phyloP scores from a whole-genome alignment of 64 coral and sea anemone species.

The Stichodactyla helianthus region DNA sequence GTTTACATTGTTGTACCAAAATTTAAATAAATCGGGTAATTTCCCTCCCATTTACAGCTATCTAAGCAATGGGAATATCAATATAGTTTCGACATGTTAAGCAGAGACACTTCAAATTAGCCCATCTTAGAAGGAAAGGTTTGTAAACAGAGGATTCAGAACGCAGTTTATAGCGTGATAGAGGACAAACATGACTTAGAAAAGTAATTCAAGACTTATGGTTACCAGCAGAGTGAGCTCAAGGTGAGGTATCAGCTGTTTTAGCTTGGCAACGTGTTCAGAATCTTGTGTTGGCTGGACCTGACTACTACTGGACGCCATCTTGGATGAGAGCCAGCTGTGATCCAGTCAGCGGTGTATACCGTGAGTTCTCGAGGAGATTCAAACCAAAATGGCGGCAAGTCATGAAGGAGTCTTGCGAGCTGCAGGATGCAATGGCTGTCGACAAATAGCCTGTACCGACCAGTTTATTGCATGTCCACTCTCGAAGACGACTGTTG shows the following conservation, averaged over 20 bases:
- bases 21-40: not conserved
- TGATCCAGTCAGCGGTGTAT: not conserved
- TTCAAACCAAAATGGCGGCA: conserved; percentile 72
- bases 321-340: conserved; percentile 12
- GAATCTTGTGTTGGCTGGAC: not conserved
- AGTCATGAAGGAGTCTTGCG: conserved; percentile 48
- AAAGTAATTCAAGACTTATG: not conserved
- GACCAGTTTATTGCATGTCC: conserved; percentile 46
- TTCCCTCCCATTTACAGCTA: not conserved
- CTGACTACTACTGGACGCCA: conserved; percentile 8
- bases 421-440: conserved; percentile 15
- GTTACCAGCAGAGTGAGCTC: conserved; percentile 40
- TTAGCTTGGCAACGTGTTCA: conserved; percentile 31
- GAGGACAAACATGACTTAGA: not conserved
- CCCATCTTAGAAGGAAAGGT: not conserved
- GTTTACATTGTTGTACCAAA: not conserved
- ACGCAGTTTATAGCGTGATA: not conserved
- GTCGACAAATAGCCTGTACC: conserved; percentile 45
- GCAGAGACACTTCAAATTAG: not conserved
- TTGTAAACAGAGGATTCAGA: no score
- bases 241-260: conserved; percentile 9
- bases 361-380: not conserved
- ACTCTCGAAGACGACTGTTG: conserved; percentile 52
- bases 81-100: no score
- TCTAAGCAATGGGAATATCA: not conserved